Conservation (phyloP, 2,113 vertebrate genomes). For the Istiophorus platypterus region DNA sequence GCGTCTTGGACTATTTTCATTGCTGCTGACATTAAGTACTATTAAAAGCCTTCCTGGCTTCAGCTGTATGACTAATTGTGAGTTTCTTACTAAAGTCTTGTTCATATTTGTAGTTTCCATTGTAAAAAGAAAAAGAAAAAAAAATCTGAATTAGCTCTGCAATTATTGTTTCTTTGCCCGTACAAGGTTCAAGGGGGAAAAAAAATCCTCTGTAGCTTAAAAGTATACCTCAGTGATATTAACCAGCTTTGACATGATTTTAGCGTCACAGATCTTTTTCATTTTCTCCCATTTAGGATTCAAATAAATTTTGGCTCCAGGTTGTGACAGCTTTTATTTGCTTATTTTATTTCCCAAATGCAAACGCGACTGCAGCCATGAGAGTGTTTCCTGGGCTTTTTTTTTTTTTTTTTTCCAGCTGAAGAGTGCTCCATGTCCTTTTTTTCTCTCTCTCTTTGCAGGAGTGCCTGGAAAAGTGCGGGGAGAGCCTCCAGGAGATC, state of each 20-base stretch:
- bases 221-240: slow-evolving; percentile 41
- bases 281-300: slow-evolving; percentile 29
- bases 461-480: slow-evolving; percentile 96
- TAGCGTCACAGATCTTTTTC: slow-evolving; percentile 15
- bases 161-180: slow-evolving; percentile 62
- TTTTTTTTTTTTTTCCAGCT: slow-evolving; percentile 35
- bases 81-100: slow-evolving; percentile 76
- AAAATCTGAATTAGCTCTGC: slow-evolving; percentile 51
- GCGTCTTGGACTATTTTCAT: slow-evolving; percentile 53
- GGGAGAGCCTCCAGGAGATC: slow-evolving; percentile 97
- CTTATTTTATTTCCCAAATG: slow-evolving; percentile 4
- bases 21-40: slow-evolving; percentile 68
- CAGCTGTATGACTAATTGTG: slow-evolving; percentile 67
- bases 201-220: background rate
- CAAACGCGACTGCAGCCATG: slow-evolving; percentile 10
- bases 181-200: slow-evolving; percentile 24
- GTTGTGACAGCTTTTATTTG: slow-evolving; percentile 29
- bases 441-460: too few species aligned
- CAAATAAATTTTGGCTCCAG: slow-evolving; percentile 36
- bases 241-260: slow-evolving; percentile 34
- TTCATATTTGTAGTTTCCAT: slow-evolving; percentile 78
- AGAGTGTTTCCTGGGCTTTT: background rate
- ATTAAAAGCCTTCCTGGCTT: slow-evolving; percentile 75
- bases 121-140: slow-evolving; percentile 64
- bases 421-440: slow-evolving; percentile 32